A percentile compares a stretch with the other conserved stretches of the same genome.
These are phyloP conservation scores for Lumbricus terrestris DNA, from an alignment of 2,888 invertebrate genomes.

Conservation along the genomic window DNA sequence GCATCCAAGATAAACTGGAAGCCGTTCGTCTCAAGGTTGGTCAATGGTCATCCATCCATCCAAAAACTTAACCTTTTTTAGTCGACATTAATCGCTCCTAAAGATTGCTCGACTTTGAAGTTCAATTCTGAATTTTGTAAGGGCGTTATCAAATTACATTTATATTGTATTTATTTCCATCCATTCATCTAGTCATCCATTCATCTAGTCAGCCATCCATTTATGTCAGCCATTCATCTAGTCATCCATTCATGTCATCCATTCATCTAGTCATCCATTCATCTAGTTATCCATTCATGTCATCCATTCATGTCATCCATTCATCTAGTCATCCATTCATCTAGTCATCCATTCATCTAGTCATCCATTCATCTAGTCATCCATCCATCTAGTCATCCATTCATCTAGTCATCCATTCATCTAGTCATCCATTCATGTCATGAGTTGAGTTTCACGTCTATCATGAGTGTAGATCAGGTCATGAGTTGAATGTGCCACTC, in stretches of 20 bases:
- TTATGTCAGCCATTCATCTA: neutral
- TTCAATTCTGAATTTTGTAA: no score
- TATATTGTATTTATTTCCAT: neutral
- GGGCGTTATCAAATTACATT: neutral
- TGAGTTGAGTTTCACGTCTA: neutral
- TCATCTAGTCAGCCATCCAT: neutral
- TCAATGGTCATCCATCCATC: neutral
- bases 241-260: no score
- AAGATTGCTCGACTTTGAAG: no score
- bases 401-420: no score
- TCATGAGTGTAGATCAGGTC: neutral
- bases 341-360: neutral
- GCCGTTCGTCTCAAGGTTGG: slow-evolving; percentile 65
- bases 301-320: neutral
- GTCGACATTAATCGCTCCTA: no score
- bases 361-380: neutral
- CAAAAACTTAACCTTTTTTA: no score
- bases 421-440: neutral
- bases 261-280: neutral
- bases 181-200: neutral
- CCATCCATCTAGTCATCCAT: neutral
- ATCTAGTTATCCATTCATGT: no score
- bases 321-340: neutral
- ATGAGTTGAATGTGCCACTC: no score
- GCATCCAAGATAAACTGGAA: slow-evolving; percentile 77